phyloP scores from a whole-genome alignment of 2,113 vertebrate genomes.

The Indicator maculatus region DNA sequence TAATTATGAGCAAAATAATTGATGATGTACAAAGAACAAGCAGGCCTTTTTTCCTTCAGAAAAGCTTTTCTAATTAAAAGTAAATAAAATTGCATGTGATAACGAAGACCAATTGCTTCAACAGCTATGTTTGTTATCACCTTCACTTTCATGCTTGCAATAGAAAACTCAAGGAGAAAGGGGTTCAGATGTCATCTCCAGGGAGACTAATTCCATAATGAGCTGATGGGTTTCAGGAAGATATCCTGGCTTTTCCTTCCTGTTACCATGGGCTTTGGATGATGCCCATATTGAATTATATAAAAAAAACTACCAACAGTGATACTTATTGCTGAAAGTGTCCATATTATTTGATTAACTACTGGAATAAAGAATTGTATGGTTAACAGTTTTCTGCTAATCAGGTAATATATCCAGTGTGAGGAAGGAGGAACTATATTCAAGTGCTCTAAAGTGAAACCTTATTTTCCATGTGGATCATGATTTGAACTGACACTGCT shows the following conservation, averaged over 20 bases:
- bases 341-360: neutral
- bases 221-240: constrained; percentile 24
- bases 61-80: constrained; percentile 50
- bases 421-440: neutral
- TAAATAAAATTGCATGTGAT: constrained; percentile 31
- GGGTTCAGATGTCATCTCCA: constrained; percentile 39
- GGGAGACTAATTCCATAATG: constrained; percentile 20
- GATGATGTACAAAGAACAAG: neutral
- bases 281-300: neutral
- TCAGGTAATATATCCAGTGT: neutral
- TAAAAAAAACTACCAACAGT: neutral
- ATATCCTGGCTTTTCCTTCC: constrained; percentile 3
- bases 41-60: neutral
- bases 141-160: neutral
- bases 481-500: neutral
- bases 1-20: neutral
- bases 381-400: neutral
- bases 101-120: constrained; percentile 5
- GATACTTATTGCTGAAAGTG: neutral
- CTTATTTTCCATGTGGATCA: neutral
- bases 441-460: neutral
- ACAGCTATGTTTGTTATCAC: constrained; percentile 6
- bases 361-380: neutral
- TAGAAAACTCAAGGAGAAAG: neutral
- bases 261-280: constrained; percentile 25